Base-by-base conservation (phyloP, 2,888 invertebrate species). In the Erebia palarica region DNA sequence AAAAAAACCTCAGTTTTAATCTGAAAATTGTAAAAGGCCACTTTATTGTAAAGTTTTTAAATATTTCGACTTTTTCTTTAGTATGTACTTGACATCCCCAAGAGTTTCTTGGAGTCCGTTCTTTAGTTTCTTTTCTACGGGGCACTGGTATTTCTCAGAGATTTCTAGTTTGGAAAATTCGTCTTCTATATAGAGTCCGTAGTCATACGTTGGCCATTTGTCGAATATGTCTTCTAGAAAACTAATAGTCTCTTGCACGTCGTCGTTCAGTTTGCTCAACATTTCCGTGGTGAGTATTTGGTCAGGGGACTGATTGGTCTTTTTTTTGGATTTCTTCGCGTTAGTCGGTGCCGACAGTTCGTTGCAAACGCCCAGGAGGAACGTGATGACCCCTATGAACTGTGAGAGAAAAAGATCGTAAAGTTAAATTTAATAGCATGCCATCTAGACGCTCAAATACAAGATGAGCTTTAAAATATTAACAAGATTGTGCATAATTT, bases 271-370 rank as follows among this genome's bases (percentile, higher is more conserved):
- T 73, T 84, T 78, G 78, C 83, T 83, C 21, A 93, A 79, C 0
- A 86, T 76, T 73, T 89, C 84, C 0, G 82, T 73, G 0, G 89
- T 90, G 75, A 89, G 83, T 1, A 89, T 77, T 58, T 93, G 92
- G 73, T 93, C 93, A 0, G 91, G 90, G 0, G 92, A 91, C 1
- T 91, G 88, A 71, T 85, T 91, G 1, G 86, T 81, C 68, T 94
- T 95, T 85, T 95, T 95, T 79, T 94, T 95, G 1, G 93, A 90
- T 78, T 94, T 95, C 80, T 94, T 95, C 53, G 88, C 79, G 83
- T 88, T 89, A 63, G 94, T 78, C 59, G 94, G 94, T 58, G 93
- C 88, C 36, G 91, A 83, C 27, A 94, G 75, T 71, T 94, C 94
- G 80, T 91, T 89, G 84, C 94, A 94, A 1, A 94, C 89, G 69